Base-by-base conservation (phyloP, 2,113 vertebrate genomes). In the Calidris pugnax region DNA sequence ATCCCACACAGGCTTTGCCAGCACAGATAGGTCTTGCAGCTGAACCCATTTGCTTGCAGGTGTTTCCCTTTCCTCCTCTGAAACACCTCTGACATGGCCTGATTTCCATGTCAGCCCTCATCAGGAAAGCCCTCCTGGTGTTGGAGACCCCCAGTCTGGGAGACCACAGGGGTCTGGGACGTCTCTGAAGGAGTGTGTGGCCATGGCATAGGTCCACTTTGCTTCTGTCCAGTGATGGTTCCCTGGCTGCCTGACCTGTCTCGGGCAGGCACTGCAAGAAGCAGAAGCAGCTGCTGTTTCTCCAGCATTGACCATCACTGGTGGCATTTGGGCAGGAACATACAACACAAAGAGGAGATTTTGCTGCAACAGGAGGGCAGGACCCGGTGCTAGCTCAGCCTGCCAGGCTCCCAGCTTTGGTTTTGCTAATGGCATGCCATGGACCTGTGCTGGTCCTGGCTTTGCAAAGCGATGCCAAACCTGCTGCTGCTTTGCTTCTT, bases 161-260 rank as follows among this genome's bases (percentile, higher is more conserved):
- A 56, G 45, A 13, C 21, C 32, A 3, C 48, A 14, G 43, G 55
- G 8, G 23, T 82, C 32, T 16, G 20, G 55, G 39, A 3, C 39
- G 48, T 62, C 64, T 78, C 13, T 12, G 39, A 51, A 68, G 85
- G 28, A 41, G 17, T 0, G 0, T 5, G 47, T 7, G 33, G 22
- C 37, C 7, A 0, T 59, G 50, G 56, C 41, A 48, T 35, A 41
- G 24, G 7, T 26, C 30, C 18, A 22, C 59, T 69, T 37, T 67
- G 27, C 19, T 63, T 74, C 37, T n/a, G 35, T 55, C 41, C 4
- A 0, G 9, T 0, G 1, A 1, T 3, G 24, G 47, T 59, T 28
- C 21, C 10, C 69, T 39, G 27, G 22, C 59, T 87, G 35, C 68
- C 33, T 0, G 3, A 7, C 20, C 37, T 17, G 12, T 60, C 63